Evolutionary conservation across 2,113 vertebrate genomes (phyloP).

Genomic region (Protomyctophum bolini): DNA sequence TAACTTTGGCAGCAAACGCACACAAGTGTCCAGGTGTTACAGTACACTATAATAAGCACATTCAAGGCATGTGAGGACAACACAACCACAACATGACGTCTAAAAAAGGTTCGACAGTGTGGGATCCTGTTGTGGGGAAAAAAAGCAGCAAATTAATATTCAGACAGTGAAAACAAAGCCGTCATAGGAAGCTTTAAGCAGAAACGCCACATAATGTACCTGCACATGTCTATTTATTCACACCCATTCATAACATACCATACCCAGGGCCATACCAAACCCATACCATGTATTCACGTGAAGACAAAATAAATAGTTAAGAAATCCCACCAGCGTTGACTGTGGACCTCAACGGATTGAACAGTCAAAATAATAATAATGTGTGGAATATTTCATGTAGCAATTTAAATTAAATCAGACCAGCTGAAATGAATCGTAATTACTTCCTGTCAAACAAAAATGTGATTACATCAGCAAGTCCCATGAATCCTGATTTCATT

Average conservation of each 20-base stretch:
- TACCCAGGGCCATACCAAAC: no score
- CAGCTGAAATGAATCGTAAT: no score
- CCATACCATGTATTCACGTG: not conserved
- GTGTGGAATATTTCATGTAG: no score
- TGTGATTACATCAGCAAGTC: no score
- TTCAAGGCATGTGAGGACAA: conserved; percentile 9
- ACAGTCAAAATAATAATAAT: not conserved
- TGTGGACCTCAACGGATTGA: not conserved
- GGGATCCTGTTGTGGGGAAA: conserved; percentile 24
- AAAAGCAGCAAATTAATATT: conserved; percentile 40
- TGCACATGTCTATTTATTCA: conserved; percentile 1
- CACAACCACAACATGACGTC: conserved; percentile 28
- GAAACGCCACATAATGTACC: conserved; percentile 5
- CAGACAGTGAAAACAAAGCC: conserved; percentile 20
- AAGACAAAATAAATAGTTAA: not conserved
- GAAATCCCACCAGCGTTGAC: not conserved
- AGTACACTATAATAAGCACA: not conserved
- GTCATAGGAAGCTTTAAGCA: conserved; percentile 30
- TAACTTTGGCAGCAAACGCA: no score
- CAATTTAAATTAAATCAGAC: no score
- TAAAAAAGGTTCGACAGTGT: conserved; percentile 11
- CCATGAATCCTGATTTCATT: no score
- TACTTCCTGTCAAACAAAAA: no score
- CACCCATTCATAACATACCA: not conserved
- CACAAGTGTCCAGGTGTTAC: no score